Base-by-base conservation (phyloP, 92 coral and sea anemone genomes). In the Paramuricea clavata region DNA sequence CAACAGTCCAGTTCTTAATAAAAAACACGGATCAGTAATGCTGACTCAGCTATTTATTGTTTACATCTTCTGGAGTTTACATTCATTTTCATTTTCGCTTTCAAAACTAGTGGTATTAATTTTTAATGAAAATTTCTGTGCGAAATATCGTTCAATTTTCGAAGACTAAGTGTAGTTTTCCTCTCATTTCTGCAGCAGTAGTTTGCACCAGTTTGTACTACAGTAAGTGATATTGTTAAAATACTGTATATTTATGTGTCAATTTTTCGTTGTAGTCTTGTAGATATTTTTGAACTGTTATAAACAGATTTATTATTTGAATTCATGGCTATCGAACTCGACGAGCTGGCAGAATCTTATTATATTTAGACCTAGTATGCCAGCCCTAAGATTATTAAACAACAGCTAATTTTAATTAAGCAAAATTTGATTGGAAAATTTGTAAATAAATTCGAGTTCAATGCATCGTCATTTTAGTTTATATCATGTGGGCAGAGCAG, bases 31-130 rank as follows among this genome's bases (percentile, higher is more conserved):
- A 21, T 60, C 72, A 28, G 36, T 65, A 26, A 65, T 65, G 72
- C 72, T 65, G 72, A 65, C 39, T 65, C 36, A 19, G 72, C 72
- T 11, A 65, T 65, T 65, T 31, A 19, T 65, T 62, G 68, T 44
- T 77, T 26, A 74, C 54, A n/a, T n/a, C n/a, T n/a, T n/a, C n/a
- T n/a, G n/a, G n/a, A 21, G 52, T 36, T 15, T 39, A 15, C 19
- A 36, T 36, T 34, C 23, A 74, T 28, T 74, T 74, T 23, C 33
- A 31, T 43, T 74, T 74, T 74, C 80, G 15, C 27, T 28, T 74
- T 74, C 15, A 21, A 52, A 44, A 74, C 15, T 3, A 43, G 62
- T 6, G 2, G 26, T 17, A 3, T 23, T 54, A 5, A 2, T 21
- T 42, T 15, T 74, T 74, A 21, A 74, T 74, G 81, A 42, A 1